A percentile compares a stretch with the other conserved stretches of the same genome.
phyloP scores from a whole-genome alignment of 2,113 vertebrate genomes.

The Brienomyrus longianalis region DNA sequence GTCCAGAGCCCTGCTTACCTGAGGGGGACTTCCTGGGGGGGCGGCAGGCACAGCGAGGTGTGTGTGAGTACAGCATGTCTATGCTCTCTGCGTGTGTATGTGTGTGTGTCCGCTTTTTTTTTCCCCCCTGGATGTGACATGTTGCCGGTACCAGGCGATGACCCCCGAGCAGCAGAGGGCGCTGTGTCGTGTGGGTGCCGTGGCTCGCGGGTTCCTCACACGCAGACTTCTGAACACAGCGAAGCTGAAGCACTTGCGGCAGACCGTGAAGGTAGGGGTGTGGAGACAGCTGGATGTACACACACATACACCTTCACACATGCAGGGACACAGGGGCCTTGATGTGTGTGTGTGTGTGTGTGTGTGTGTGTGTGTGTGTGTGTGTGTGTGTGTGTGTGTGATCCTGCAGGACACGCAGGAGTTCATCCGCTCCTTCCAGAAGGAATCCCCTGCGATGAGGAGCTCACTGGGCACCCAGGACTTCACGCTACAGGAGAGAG shows the following conservation, averaged over 20 bases:
- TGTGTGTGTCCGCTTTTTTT: not conserved
- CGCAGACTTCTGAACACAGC: conserved; percentile 82
- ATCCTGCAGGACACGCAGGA: conserved; percentile 80
- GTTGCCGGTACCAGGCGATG: conserved; percentile 55
- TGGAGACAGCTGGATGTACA: not conserved
- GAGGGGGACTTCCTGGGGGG: conserved; percentile 62
- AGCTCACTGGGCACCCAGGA: conserved; percentile 75
- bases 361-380: too few relatives aligned
- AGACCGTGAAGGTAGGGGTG: conserved; percentile 76
- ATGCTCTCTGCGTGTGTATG: not conserved
- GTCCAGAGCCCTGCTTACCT: conserved; percentile 67
- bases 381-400: not conserved
- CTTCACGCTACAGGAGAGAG: conserved; percentile 79
- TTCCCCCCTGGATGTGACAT: not conserved
- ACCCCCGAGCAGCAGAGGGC: conserved; percentile 71
- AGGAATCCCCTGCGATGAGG: conserved; percentile 68
- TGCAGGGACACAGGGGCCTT: not conserved
- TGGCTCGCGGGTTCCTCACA: conserved; percentile 82
- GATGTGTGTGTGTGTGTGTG: too few relatives aligned
- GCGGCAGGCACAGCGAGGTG: conserved; percentile 73
- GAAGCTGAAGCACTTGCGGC: conserved; percentile 81
- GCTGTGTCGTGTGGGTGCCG: conserved; percentile 70
- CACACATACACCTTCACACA: not conserved
- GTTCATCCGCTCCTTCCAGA: conserved; percentile 79
- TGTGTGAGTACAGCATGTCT: conserved; percentile 18